Conservation (phyloP, 2,888 invertebrate species). For the Eueremaeus valkanovi region DNA sequence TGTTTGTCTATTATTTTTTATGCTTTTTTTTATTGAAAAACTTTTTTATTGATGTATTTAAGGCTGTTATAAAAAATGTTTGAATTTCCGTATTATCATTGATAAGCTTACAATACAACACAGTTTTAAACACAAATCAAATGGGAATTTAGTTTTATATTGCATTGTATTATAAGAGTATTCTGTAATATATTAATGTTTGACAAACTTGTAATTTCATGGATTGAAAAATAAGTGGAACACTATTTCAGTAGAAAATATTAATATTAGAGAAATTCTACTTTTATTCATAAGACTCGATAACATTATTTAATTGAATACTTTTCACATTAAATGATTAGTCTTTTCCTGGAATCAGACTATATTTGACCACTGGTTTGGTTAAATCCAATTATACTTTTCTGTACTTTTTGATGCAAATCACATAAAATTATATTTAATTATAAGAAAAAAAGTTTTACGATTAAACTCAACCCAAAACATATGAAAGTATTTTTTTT, state of each 20-base stretch:
- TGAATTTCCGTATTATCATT: constrained; percentile 15
- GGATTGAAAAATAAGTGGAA: constrained; percentile 23
- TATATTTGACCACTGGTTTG: too few relatives aligned
- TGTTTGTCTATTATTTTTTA: not conserved
- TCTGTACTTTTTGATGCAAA: too few relatives aligned
- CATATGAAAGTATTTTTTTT: too few relatives aligned
- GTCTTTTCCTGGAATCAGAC: too few relatives aligned
- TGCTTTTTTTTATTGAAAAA: not conserved
- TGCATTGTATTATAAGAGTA: not conserved
- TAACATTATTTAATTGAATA: too few relatives aligned
- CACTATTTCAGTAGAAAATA: constrained; percentile 10
- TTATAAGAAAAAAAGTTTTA: too few relatives aligned
- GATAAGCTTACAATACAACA: not conserved
- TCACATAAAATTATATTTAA: too few relatives aligned
- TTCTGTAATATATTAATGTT: constrained; percentile 16
- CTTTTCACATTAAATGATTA: too few relatives aligned
- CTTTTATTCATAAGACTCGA: too few relatives aligned
- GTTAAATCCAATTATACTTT: too few relatives aligned
- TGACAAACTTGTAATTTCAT: constrained; percentile 34
- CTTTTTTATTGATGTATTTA: not conserved
- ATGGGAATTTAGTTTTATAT: not conserved
- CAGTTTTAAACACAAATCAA: not conserved
- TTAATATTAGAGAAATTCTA: too few relatives aligned
- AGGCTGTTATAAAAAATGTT: not conserved
- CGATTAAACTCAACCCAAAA: too few relatives aligned